A percentile compares a stretch with the other conserved stretches of the same genome.
Conservation (phyloP, 2,797 vertebrate species). For the Aplochiton taeniatus region DNA sequence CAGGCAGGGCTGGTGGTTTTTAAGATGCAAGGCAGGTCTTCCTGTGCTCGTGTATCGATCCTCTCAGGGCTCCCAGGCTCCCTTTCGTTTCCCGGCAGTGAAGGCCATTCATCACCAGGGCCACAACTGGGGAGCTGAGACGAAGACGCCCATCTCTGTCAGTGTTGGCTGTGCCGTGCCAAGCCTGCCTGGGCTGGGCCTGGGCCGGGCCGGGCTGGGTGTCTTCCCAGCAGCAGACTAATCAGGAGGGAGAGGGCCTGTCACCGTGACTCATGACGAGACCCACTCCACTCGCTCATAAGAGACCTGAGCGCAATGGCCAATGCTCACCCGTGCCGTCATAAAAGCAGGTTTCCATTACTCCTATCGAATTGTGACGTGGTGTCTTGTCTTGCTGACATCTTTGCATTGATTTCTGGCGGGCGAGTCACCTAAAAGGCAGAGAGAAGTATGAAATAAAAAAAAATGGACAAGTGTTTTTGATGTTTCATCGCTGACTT, state of each 20-base stretch:
- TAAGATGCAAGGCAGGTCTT: conserved; percentile 77
- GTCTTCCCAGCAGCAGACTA: conserved; percentile 49
- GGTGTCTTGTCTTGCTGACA: conserved; percentile 24
- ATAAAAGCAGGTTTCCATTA: conserved; percentile 31
- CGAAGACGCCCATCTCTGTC: conserved; percentile 68
- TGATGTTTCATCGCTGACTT: too few relatives aligned
- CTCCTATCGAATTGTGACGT: conserved; percentile 33
- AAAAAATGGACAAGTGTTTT: too few relatives aligned
- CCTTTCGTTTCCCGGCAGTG: conserved; percentile 65
- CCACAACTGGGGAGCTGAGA: conserved; percentile 75
- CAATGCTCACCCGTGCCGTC: conserved; percentile 50
- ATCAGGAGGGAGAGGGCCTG: conserved; percentile 54
- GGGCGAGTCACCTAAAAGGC: neutral
- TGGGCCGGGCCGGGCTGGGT: conserved; percentile 39
- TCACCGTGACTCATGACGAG: conserved; percentile 47
- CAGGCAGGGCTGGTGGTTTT: conserved; percentile 54
- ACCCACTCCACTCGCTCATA: conserved; percentile 44
- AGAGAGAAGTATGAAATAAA: too few relatives aligned
- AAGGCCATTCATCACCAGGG: conserved; percentile 75
- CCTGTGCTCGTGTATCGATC: conserved; percentile 73
- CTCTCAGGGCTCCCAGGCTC: conserved; percentile 68
- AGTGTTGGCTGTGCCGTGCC: conserved; percentile 50
- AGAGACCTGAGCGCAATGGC: conserved; percentile 56
- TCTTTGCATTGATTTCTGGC: conserved; percentile 46
- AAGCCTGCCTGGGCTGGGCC: conserved; percentile 45